Conservation (phyloP, 64 coral and sea anemone genomes). For the Montipora efflorescens region DNA sequence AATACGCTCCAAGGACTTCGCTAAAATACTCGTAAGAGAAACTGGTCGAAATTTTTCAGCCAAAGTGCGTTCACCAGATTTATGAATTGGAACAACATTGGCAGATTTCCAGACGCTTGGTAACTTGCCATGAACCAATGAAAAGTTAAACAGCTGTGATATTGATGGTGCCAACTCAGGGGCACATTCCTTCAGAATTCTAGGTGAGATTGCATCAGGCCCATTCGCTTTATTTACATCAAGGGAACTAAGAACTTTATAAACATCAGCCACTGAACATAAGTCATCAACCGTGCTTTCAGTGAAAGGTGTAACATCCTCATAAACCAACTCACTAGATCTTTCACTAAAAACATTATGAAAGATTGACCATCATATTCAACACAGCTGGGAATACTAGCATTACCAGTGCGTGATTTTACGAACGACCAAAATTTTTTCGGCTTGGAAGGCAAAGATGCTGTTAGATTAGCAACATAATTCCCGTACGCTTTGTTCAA, state of each 20-base stretch:
- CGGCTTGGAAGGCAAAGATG: too few species aligned
- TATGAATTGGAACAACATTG: conserved; percentile 21
- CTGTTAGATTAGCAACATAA: too few species aligned
- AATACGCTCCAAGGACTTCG: too few species aligned
- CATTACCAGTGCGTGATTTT: too few species aligned
- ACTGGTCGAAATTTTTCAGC: not conserved
- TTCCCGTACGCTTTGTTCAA: too few species aligned
- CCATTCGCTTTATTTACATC: not conserved
- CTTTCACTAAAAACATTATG: not conserved
- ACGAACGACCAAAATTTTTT: too few species aligned
- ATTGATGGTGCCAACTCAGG: not conserved
- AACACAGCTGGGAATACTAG: too few species aligned
- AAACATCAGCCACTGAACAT: conserved; percentile 11
- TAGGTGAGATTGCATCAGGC: not conserved
- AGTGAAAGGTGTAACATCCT: not conserved
- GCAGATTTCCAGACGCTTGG: not conserved
- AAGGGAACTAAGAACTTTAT: not conserved
- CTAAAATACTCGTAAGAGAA: not conserved
- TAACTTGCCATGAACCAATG: not conserved
- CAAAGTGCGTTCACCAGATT: not conserved
- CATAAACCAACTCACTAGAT: not conserved
- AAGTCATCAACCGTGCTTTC: not conserved
- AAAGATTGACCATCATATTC: not conserved
- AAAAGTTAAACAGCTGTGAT: not conserved
- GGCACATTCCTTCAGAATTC: not conserved